Conservation (phyloP, 2,113 vertebrate genomes). For the Rissa tridactyla region DNA sequence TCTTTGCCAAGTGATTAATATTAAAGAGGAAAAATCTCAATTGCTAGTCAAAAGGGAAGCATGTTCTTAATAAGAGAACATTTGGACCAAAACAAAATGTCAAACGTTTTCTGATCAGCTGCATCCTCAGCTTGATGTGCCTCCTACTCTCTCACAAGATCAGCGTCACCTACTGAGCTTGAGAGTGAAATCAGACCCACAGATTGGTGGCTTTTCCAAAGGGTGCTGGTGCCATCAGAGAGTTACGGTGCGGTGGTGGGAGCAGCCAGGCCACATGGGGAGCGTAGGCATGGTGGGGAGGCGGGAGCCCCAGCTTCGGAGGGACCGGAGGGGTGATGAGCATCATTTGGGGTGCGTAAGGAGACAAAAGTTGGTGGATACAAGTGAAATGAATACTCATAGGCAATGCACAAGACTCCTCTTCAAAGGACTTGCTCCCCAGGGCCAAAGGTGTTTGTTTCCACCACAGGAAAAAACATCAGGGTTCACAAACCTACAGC, state of each 20-base stretch:
- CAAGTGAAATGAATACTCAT: not conserved
- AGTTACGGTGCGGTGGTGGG: not conserved
- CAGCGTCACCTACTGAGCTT: not conserved
- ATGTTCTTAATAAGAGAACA: constrained; percentile 54
- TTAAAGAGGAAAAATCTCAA: constrained; percentile 14
- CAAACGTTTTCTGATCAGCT: constrained; percentile 54
- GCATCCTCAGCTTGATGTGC: constrained; percentile 57
- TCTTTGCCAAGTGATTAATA: constrained; percentile 31
- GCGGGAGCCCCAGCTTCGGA: accelerated
- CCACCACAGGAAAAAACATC: not conserved
- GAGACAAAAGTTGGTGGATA: not conserved
- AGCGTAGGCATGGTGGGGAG: not conserved
- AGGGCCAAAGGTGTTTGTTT: not conserved
- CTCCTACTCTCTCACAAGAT: constrained; percentile 51
- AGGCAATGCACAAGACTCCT: not conserved
- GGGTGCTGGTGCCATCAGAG: not conserved
- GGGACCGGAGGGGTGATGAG: not conserved
- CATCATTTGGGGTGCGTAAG: not conserved
- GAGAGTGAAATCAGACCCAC: not conserved
- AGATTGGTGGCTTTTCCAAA: not conserved
- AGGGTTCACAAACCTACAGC: not conserved
- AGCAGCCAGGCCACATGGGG: not conserved
- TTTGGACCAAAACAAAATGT: constrained; percentile 59
- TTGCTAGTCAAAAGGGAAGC: constrained; percentile 30
- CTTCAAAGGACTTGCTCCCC: not conserved